Evolutionary conservation across 2,113 vertebrate genomes (phyloP).

Genomic region (Cranoglanis bouderius): DNA sequence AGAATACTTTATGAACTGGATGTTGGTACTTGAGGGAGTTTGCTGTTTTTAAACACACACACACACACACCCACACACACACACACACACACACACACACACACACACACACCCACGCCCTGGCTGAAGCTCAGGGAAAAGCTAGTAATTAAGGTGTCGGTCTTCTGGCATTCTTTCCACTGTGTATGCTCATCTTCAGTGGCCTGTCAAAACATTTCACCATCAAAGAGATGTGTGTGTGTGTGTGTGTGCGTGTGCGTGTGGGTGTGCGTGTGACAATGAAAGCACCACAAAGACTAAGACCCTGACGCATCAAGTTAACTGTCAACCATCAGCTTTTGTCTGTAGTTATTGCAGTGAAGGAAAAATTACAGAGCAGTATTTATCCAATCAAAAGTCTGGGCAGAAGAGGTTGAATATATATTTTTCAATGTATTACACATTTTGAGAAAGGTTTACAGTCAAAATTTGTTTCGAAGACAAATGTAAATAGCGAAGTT

Average conservation of each 20-base stretch:
- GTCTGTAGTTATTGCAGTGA: background rate
- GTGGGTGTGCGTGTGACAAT: constrained; percentile 33
- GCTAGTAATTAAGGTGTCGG: constrained; percentile 36
- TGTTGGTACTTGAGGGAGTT: constrained; percentile 31
- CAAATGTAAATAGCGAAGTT: background rate
- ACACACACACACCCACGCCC: constrained; percentile 17
- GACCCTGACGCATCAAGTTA: background rate
- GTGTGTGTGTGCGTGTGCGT: constrained; percentile 32
- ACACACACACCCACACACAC: constrained; percentile 27
- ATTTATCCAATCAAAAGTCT: background rate
- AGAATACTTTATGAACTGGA: constrained; percentile 24
- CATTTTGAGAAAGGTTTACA: background rate
- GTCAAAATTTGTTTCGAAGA: background rate
- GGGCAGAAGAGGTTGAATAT: background rate
- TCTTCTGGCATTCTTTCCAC: constrained; percentile 25
- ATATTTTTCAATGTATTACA: background rate
- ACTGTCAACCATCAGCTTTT: constrained; percentile 19
- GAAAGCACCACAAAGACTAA: constrained; percentile 29
- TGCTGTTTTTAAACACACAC: constrained; percentile 12
- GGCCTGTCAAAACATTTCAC: constrained; percentile 39
- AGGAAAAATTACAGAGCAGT: background rate
- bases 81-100: constrained; percentile 21
- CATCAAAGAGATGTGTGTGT: constrained; percentile 16
- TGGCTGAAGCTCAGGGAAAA: constrained; percentile 26
- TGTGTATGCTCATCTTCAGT: constrained; percentile 42